phyloP scores from a whole-genome alignment of 2,113 vertebrate species.

The Pristiophorus japonicus region DNA sequence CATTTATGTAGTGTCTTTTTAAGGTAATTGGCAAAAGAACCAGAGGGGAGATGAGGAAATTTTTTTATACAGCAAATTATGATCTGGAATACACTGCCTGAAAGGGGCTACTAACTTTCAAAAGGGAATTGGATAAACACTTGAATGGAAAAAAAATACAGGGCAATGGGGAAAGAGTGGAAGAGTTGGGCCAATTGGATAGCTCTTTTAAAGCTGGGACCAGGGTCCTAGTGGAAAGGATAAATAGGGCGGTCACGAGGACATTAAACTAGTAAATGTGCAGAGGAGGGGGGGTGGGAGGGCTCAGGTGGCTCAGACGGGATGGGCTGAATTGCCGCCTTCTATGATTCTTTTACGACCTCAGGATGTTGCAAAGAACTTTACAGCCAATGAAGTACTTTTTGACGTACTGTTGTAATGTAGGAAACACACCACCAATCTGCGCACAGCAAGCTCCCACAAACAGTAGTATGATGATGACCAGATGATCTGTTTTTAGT shows the following conservation, averaged over 20 bases:
- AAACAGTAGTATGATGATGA: background rate
- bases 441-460: background rate
- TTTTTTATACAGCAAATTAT: background rate
- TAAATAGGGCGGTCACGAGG: background rate
- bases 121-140: background rate
- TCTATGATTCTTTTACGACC: background rate
- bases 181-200: background rate
- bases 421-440: background rate
- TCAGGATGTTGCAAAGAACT: background rate
- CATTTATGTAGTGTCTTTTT: background rate
- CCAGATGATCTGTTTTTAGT: background rate
- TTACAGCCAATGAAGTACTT: background rate
- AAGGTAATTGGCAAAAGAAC: background rate
- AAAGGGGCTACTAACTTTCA: background rate
- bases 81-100: background rate
- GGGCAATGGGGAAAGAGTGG: background rate
- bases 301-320: background rate
- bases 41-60: background rate
- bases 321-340: too few relatives aligned
- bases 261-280: background rate
- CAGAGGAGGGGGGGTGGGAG: too few relatives aligned
- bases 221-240: background rate
- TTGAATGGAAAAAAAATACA: background rate
- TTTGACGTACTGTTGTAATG: background rate
- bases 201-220: background rate